A percentile compares a stretch with the other conserved stretches of the same genome.
Conservation (phyloP, 2,113 vertebrate genomes). For the Tinamus guttatus region DNA sequence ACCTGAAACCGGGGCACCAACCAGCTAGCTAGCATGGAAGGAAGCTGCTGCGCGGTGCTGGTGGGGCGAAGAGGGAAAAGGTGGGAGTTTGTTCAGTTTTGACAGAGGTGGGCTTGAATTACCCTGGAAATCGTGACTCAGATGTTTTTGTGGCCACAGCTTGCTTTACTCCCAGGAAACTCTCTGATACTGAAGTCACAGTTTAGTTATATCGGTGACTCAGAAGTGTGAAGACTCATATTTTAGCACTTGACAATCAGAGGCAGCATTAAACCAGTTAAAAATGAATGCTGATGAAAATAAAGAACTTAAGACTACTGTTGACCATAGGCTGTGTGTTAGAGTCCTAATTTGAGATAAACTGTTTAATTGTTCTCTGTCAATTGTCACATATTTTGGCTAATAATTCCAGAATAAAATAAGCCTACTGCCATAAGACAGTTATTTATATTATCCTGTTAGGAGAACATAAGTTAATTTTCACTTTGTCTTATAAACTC, state of each 20-base stretch:
- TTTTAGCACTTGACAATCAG: conserved; percentile 94
- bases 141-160: conserved; percentile 80
- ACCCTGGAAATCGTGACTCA: conserved; percentile 89
- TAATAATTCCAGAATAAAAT: conserved; percentile 36
- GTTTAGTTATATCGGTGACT: conserved; percentile 93
- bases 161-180: conserved; percentile 88
- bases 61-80: conserved; percentile 26
- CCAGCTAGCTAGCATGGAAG: not conserved
- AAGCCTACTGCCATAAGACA: not conserved
- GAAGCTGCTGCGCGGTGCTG: not conserved
- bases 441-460: conserved; percentile 14
- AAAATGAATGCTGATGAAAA: conserved; percentile 83
- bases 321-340: conserved; percentile 77
- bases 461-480: conserved; percentile 24
- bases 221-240: conserved; percentile 96
- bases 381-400: conserved; percentile 19
- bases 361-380: conserved; percentile 49
- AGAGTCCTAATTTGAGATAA: conserved; percentile 70
- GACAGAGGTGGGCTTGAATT: conserved; percentile 85
- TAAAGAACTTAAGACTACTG: conserved; percentile 73
- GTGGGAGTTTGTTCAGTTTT: conserved; percentile 73
- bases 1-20: not conserved
- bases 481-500: conserved; percentile 6
- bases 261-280: conserved; percentile 84
- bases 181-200: conserved; percentile 87